A percentile compares a stretch with the other conserved stretches of the same genome.
These are phyloP conservation scores for Eutolmus rufibarbis DNA, from an alignment of 2,888 invertebrate genomes.

Conservation along the genomic window DNA sequence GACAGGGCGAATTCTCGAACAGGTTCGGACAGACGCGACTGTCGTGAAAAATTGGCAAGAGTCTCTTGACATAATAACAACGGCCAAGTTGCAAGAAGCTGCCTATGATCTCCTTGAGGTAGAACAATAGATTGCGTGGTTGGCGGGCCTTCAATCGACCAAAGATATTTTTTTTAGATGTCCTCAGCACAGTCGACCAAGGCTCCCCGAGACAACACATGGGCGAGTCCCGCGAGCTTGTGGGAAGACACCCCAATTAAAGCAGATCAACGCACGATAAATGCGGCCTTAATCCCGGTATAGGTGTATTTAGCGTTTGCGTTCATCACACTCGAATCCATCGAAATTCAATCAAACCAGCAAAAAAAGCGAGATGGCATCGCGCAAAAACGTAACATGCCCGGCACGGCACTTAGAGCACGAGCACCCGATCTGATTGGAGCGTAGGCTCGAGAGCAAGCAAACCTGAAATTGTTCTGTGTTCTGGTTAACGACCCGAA, in stretches of 20 bases:
- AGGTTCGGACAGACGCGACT: neutral
- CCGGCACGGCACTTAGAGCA: neutral
- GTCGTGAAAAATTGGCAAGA: neutral
- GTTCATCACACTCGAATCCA: neutral
- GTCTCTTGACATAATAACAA: neutral
- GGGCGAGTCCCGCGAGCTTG: neutral
- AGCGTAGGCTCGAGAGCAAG: conserved; percentile 1
- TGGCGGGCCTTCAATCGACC: neutral
- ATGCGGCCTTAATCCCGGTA: neutral
- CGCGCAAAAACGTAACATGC: neutral
- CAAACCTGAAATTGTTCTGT: conserved; percentile 22
- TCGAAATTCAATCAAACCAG: neutral
- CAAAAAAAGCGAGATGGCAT: neutral
- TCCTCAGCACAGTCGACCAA: neutral
- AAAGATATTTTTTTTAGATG: neutral
- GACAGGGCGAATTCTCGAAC: neutral
- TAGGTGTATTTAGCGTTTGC: neutral
- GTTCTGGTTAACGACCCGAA: conserved; percentile 14
- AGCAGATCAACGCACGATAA: conserved; percentile 3
- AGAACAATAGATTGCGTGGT: neutral
- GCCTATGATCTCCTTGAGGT: neutral
- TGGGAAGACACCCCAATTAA: neutral
- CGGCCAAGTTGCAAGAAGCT: neutral
- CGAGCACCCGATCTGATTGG: neutral
- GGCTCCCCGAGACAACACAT: neutral